Base-by-base conservation (phyloP, 1,140 invertebrate species). In the Coboldia fuscipes region DNA sequence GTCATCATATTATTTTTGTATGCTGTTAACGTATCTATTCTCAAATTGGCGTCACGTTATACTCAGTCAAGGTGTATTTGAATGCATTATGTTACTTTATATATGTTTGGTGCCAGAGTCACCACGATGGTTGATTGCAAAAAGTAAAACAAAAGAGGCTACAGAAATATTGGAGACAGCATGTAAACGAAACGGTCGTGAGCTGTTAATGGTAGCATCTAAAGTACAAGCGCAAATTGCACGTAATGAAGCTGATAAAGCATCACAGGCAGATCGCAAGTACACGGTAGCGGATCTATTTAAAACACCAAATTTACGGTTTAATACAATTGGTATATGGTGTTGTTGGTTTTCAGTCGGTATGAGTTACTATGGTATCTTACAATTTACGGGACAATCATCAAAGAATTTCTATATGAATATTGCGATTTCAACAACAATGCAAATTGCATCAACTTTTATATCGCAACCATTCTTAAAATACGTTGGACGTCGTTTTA, bases 41-140 rank as follows among this genome's bases (percentile, higher is more conserved):
- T n/a, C n/a, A n/a, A n/a, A n/a, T n/a, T n/a, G n/a, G n/a, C n/a
- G n/a, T n/a, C n/a, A n/a, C n/a, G n/a, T n/a, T n/a, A n/a, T n/a
- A n/a, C n/a, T n/a, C n/a, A n/a, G n/a, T n/a, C n/a, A n/a, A n/a
- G n/a, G n/a, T n/a, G n/a, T n/a, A n/a, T n/a, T n/a, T n/a, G n/a
- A n/a, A n/a, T n/a, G n/a, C n/a, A n/a, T n/a, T n/a, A n/a, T 83
- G 37, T 40, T 85, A 9, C 62, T 66, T 12, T 81, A 77, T 45
- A 75, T 73, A 36, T 82, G 68, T 59, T 46, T 79, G 3, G 51
- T 85, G 34, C 75, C 80, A 13, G 81, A 86, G 56, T 81, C 77
- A 1, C 81, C 81, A 1, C 63, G 81, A 36, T 86, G 81, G 81
- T 58, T 85, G 3, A 44, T 81, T 1, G 68, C 75, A 4, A 63